A percentile compares a stretch with the other conserved stretches of the same genome.
Conservation (phyloP, 2,113 vertebrate genomes). For the Alectura lathami region DNA sequence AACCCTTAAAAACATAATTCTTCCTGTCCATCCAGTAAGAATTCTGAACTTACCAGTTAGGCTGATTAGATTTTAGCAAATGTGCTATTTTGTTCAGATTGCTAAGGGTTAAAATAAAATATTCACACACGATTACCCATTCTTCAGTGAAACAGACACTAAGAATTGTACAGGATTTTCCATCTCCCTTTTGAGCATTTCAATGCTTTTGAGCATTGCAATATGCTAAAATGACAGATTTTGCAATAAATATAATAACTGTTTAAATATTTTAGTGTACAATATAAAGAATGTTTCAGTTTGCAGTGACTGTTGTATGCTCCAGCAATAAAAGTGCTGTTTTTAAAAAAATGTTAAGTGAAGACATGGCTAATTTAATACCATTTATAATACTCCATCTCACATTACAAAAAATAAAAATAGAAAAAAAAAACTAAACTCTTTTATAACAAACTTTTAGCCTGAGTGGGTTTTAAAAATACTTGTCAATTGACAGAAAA, state of each 20-base stretch:
- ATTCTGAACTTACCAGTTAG: neutral
- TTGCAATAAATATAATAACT: constrained; percentile 54
- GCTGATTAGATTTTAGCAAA: neutral
- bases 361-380: constrained; percentile 50
- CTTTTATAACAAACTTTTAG: constrained; percentile 16
- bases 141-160: constrained; percentile 39
- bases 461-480: neutral
- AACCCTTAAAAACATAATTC: neutral
- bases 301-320: constrained; percentile 35
- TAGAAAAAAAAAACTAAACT: neutral
- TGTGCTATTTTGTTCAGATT: neutral
- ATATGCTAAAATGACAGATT: constrained; percentile 56
- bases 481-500: neutral
- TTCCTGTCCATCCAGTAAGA: neutral
- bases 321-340: constrained; percentile 4
- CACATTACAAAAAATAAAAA: neutral
- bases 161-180: constrained; percentile 32
- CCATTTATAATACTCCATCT: constrained; percentile 19
- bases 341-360: neutral
- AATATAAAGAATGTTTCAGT: constrained; percentile 55
- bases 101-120: constrained; percentile 39
- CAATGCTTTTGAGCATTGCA: constrained; percentile 40
- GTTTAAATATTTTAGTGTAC: constrained; percentile 30
- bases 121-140: constrained; percentile 31
- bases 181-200: constrained; percentile 22